phyloP scores from a whole-genome alignment of 1,140 invertebrate species.

The Bombus picipes region DNA sequence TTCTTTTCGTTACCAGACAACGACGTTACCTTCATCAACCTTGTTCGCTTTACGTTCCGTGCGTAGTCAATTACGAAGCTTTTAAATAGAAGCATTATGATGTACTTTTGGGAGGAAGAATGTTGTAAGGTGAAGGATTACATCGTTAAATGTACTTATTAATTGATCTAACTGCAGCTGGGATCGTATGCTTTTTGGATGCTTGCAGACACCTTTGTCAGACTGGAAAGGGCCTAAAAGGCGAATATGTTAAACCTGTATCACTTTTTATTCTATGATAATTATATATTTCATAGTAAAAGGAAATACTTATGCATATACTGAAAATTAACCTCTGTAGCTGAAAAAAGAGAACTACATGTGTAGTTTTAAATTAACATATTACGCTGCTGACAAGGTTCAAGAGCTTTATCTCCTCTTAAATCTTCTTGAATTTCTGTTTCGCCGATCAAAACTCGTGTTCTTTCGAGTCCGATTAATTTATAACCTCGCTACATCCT shows the following conservation, averaged over 20 bases:
- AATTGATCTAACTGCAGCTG: neutral
- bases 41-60: conserved; percentile 6
- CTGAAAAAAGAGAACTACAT: no score
- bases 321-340: no score
- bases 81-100: neutral
- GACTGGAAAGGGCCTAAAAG: no score
- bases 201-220: neutral
- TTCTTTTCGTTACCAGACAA: neutral
- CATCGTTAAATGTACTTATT: neutral
- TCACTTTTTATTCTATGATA: no score
- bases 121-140: neutral
- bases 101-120: neutral
- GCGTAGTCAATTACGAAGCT: neutral
- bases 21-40: conserved; percentile 30
- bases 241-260: no score
- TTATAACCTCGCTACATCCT: neutral
- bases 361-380: neutral
- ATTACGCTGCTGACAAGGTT: neutral
- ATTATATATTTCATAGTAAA: no score
- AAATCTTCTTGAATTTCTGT: neutral
- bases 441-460: neutral
- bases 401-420: neutral
- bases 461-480: neutral
- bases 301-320: no score
- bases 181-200: neutral